Conservation (phyloP, 2,888 invertebrate species). For the Lypha dubia region DNA sequence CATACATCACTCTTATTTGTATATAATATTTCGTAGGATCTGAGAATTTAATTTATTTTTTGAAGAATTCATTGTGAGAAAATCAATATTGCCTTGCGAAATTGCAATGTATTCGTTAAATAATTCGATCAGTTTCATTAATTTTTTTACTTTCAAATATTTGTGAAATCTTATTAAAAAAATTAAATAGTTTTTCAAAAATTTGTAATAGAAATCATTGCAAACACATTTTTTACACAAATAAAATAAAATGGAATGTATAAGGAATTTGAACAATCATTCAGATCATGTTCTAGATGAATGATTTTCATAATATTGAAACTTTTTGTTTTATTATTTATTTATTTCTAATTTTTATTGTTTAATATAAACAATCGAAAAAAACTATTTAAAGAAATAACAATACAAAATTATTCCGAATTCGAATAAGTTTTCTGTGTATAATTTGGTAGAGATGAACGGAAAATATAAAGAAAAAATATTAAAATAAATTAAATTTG, state of each 20-base stretch:
- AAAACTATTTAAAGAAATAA: conserved; percentile 6
- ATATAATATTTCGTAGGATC: too few species aligned
- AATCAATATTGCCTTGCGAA: too few species aligned
- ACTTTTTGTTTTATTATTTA: conserved; percentile 5
- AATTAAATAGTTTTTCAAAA: not conserved
- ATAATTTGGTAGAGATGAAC: not conserved
- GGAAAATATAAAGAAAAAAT: not conserved
- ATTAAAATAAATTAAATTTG: conserved; percentile 8
- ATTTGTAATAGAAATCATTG: not conserved
- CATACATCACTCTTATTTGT: too few species aligned
- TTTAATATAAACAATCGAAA: conserved; percentile 28
- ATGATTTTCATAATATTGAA: conserved; percentile 27
- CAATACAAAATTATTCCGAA: conserved; percentile 5
- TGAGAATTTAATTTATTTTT: too few species aligned
- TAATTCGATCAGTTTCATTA: too few species aligned
- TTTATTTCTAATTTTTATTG: not conserved
- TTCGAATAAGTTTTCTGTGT: not conserved
- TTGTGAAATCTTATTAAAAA: not conserved
- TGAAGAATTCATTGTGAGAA: too few species aligned
- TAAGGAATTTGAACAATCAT: conserved; percentile 22
- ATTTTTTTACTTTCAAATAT: not conserved
- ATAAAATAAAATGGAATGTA: not conserved
- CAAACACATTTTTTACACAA: not conserved
- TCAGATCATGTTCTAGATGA: conserved; percentile 21
- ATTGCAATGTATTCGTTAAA: too few species aligned